phyloP scores from a whole-genome alignment of 2,888 invertebrate genomes.

The Prenolepis imparis region DNA sequence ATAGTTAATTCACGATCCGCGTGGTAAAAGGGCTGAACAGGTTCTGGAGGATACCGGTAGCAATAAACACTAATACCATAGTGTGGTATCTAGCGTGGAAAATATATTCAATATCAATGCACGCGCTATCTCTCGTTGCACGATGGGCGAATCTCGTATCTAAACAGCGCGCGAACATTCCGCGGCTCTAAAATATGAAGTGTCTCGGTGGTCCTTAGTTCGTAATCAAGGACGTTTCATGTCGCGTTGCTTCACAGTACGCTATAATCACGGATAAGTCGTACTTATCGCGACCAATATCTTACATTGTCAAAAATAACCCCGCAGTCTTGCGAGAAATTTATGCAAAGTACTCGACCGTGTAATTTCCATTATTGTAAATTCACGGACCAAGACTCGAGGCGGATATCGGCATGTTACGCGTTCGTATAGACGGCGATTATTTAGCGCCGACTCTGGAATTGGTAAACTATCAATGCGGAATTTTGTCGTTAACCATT shows the following conservation, averaged over 20 bases:
- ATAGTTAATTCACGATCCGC: conserved; percentile 64
- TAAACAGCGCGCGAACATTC: conserved; percentile 70
- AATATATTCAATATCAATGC: conserved; percentile 71
- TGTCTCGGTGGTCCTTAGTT: conserved; percentile 68
- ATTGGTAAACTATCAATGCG: conserved; percentile 48
- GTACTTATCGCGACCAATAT: conserved; percentile 63
- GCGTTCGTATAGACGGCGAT: conserved; percentile 42
- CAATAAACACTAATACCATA: conserved; percentile 76
- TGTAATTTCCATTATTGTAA: conserved; percentile 58
- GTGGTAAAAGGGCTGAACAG: conserved; percentile 72
- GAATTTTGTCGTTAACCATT: conserved; percentile 46
- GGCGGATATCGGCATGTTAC: conserved; percentile 56
- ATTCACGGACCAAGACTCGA: conserved; percentile 45
- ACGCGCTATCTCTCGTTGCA: conserved; percentile 70
- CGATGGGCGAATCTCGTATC: conserved; percentile 71
- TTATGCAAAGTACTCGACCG: conserved; percentile 57
- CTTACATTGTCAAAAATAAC: conserved; percentile 57
- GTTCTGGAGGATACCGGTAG: conserved; percentile 74
- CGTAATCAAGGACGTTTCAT: conserved; percentile 71
- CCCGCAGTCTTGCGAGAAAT: conserved; percentile 37
- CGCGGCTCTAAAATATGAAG: conserved; percentile 73
- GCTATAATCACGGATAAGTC: conserved; percentile 50
- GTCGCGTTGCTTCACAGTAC: conserved; percentile 52
- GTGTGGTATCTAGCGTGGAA: conserved; percentile 72
- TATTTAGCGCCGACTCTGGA: conserved; percentile 48